These are phyloP conservation scores for Menura novaehollandiae DNA, from an alignment of 2,113 vertebrate genomes.

Conservation along the genomic window DNA sequence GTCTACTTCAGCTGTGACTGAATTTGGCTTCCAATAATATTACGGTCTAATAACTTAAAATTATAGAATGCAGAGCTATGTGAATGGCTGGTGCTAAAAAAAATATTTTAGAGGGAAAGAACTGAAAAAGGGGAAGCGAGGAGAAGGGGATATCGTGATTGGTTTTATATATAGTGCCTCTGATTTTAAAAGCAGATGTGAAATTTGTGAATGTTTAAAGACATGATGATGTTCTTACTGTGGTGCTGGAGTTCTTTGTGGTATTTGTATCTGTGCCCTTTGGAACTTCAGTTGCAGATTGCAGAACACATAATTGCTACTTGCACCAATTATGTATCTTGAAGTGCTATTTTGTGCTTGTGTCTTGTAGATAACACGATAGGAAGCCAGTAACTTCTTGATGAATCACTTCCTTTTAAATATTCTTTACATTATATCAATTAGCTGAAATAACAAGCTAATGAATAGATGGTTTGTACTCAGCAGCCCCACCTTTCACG, in stretches of 20 bases:
- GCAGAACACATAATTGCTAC: background rate
- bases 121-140: background rate
- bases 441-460: background rate
- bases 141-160: background rate
- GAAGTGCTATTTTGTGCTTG: background rate
- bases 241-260: background rate
- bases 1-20: background rate
- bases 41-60: background rate
- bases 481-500: background rate
- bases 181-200: background rate
- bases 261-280: background rate
- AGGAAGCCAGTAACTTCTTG: background rate
- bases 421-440: background rate
- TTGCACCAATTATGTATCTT: background rate
- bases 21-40: background rate
- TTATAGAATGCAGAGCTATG: background rate
- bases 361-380: background rate
- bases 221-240: background rate
- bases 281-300: background rate
- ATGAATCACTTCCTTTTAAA: background rate
- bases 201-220: background rate
- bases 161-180: background rate
- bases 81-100: background rate
- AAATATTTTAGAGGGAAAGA: background rate
- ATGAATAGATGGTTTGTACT: background rate